phyloP scores from a whole-genome alignment of 2,888 invertebrate species.

The Stramonita haemastoma region DNA sequence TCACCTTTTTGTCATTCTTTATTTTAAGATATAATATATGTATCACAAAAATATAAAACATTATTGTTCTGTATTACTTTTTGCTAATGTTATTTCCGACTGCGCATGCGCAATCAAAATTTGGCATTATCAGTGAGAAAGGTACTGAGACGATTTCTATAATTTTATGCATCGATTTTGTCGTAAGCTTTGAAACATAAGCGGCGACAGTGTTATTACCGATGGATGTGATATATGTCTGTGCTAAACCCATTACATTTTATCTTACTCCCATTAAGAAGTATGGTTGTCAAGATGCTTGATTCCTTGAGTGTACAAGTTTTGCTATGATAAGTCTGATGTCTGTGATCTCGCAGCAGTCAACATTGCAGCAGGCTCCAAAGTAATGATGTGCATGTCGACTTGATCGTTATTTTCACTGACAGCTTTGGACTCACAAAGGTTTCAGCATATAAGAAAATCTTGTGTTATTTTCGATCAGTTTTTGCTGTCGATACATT shows the following conservation, averaged over 20 bases:
- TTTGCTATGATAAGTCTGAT: background rate
- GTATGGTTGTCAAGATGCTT: background rate
- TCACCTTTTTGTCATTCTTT: background rate
- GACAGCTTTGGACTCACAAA: background rate
- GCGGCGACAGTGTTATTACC: background rate
- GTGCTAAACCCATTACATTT: background rate
- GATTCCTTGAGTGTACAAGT: conserved; percentile 8
- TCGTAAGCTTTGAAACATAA: background rate
- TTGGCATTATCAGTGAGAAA: conserved; percentile 28
- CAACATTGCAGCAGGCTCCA: too few relatives aligned
- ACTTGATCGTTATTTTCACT: background rate
- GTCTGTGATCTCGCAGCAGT: background rate
- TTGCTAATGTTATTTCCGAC: conserved; percentile 43
- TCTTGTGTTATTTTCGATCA: too few relatives aligned
- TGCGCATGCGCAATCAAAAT: conserved; percentile 44
- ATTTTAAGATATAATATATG: background rate
- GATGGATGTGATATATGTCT: background rate
- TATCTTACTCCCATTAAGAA: background rate
- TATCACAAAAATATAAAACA: background rate
- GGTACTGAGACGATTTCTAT: conserved; percentile 29
- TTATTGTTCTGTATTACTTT: background rate
- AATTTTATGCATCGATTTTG: conserved; percentile 36
- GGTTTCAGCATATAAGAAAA: background rate
- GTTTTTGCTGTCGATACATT: too few relatives aligned
- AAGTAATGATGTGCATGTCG: background rate